A percentile compares a stretch with the other conserved stretches of the same genome.
These are phyloP conservation scores for Pipistrellus kuhlii DNA, from an alignment of 2,797 vertebrate species.

Conservation along the genomic window DNA sequence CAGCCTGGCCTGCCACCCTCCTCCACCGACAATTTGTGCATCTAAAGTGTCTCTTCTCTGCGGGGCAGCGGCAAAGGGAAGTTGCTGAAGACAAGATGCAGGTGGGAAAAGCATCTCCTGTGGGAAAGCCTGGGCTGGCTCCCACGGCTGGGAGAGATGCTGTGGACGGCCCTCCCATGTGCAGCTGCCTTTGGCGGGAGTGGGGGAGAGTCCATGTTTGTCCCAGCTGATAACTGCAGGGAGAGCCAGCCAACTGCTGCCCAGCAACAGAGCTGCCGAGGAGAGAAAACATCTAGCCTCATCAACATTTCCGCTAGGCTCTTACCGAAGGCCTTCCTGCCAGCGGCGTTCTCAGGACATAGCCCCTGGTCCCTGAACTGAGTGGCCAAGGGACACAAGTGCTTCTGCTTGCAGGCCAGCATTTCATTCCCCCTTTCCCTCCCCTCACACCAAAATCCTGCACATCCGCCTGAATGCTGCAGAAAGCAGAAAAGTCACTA, in stretches of 20 bases:
- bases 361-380: not conserved
- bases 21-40: not conserved
- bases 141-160: not conserved
- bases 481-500: not conserved
- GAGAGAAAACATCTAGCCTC: not conserved
- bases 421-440: rapidly evolving
- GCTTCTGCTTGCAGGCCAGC: too few species aligned
- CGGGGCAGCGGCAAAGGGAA: not conserved
- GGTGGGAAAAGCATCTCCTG: not conserved
- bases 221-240: not conserved
- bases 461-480: not conserved
- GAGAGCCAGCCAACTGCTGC: not conserved
- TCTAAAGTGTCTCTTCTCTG: not conserved
- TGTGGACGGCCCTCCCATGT: rapidly evolving
- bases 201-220: not conserved
- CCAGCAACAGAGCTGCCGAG: constrained; percentile 29
- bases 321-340: constrained; percentile 20
- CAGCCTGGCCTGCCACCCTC: not conserved
- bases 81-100: not conserved
- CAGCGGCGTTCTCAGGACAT: not conserved
- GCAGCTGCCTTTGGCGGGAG: not conserved
- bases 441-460: not conserved
- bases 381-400: not conserved
- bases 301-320: not conserved
- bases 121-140: not conserved